phyloP scores from a whole-genome alignment of 2,888 invertebrate species.

The Drosophila flavopinicola region DNA sequence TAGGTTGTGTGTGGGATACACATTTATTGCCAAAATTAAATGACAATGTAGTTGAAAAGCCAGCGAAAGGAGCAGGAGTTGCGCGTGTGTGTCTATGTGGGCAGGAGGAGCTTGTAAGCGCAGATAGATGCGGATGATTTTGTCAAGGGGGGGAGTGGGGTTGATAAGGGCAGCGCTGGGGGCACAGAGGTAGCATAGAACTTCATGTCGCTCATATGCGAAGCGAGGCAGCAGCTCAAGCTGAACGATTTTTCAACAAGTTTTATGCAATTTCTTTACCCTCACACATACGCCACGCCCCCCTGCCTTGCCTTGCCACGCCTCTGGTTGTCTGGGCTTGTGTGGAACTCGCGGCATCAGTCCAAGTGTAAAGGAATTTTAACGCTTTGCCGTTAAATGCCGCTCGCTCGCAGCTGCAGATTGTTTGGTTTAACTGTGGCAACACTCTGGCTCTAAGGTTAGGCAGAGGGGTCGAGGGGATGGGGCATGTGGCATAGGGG shows the following conservation, averaged over 20 bases:
- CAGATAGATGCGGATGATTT: conserved; percentile 48
- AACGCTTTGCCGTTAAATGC: conserved; percentile 68
- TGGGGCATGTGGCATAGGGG: not conserved
- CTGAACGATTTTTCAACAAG: conserved; percentile 76
- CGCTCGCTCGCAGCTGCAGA: conserved; percentile 64
- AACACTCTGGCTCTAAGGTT: conserved; percentile 2
- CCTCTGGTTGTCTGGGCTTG: conserved; percentile 19
- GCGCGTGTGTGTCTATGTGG: not conserved
- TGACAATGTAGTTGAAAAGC: conserved; percentile 78
- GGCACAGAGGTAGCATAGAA: not conserved
- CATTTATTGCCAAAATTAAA: conserved; percentile 82
- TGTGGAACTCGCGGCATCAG: conserved; percentile 55
- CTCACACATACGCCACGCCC: not conserved
- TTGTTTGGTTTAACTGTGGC: conserved; percentile 70
- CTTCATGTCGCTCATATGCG: conserved; percentile 51
- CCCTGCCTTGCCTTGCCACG: not conserved
- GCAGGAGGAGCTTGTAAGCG: conserved; percentile 26
- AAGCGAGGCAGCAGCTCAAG: conserved; percentile 25
- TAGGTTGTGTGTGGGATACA: no score
- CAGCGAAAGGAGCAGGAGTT: conserved; percentile 21
- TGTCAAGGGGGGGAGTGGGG: not conserved
- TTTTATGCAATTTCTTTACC: conserved; percentile 62
- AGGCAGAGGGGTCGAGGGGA: not conserved
- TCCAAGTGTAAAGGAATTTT: conserved; percentile 78
- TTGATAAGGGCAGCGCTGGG: not conserved